phyloP scores from a whole-genome alignment of 2,797 vertebrate genomes.

The Sphenodon punctatus region DNA sequence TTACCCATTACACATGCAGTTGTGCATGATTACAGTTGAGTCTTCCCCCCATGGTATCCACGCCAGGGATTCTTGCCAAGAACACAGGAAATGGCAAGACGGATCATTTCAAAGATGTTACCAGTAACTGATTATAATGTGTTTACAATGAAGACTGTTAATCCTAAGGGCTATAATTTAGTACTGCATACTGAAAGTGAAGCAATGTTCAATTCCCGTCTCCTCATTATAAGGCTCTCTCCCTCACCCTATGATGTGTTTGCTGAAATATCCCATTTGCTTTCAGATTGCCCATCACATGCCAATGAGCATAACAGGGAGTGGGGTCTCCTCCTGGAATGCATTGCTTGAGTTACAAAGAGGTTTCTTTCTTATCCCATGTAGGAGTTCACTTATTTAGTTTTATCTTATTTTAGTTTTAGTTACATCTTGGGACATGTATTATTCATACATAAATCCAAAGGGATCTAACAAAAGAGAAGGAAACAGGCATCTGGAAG shows the following conservation, averaged over 20 bases:
- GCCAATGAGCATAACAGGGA: not conserved
- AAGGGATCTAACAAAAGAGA: too few relatives aligned
- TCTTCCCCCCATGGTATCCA: not conserved
- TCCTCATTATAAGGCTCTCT: conserved; percentile 2
- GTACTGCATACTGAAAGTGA: not conserved
- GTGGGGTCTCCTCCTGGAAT: not conserved
- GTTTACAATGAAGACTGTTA: not conserved
- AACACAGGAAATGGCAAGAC: not conserved
- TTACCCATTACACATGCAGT: not conserved
- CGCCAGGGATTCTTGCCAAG: not conserved
- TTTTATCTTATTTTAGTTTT: not conserved
- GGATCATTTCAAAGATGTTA: not conserved
- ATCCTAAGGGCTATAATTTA: not conserved
- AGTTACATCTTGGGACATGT: not conserved
- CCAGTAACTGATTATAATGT: conserved; percentile 22
- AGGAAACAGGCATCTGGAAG: too few relatives aligned
- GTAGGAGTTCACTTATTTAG: not conserved
- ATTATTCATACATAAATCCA: not conserved
- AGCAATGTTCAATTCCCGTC: not conserved
- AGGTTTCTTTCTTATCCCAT: not conserved
- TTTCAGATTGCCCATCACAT: not conserved
- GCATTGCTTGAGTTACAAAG: not conserved
- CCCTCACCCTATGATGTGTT: not conserved
- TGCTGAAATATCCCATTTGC: not conserved
- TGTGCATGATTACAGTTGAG: not conserved